Base-by-base conservation (phyloP, 23 tunicate genomes). In the Trididemnum miniatum region DNA sequence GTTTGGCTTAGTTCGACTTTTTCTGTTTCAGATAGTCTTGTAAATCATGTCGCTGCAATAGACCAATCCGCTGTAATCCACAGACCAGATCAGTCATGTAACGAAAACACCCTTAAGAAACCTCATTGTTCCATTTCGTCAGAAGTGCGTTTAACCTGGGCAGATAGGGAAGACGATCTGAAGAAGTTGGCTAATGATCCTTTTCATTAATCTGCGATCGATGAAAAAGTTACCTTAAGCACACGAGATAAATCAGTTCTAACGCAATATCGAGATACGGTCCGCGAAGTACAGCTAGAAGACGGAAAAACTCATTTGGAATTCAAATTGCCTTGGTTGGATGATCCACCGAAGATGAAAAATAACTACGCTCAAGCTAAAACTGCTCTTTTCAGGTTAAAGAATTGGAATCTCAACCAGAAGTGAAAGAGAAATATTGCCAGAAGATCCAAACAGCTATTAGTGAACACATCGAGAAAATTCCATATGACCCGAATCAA, bases 121-220 rank as follows among this genome's bases (percentile, higher is more conserved):
- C n/a, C n/a, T n/a, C n/a, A n/a, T n/a, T n/a, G n/a, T n/a, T n/a
- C n/a, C n/a, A n/a, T n/a, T n/a, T n/a, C n/a, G 67, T 67, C 75
- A 9, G 32, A 67, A 24, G 38, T 67, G 2, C 31, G 38, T 4
- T 22, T 67, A 31, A 9, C 75, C 32, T n/a, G 26, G 31, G 38
- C 38, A 9, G 75, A 67, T 38, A 67, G 75, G 75, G 25, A 67
- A 32, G n/a, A 67, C 3, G 75, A 67, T 33, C 3, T 67, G 18
- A 31, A 31, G 7, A 32, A 67, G 25, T 22, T 67, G 75, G 38
- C 31, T 7, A 67, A 67, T 5, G 38, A 67, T 32, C 25, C 38
- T 3, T 32, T 67, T 12, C n/a, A 67, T 22, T 9, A 12, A 2
- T 67, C 75, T 4, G 22, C 69, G 28, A 23, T 30, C 75, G 75